Conservation (phyloP, 1,140 invertebrate genomes). For the Neocloeon triangulifer region DNA sequence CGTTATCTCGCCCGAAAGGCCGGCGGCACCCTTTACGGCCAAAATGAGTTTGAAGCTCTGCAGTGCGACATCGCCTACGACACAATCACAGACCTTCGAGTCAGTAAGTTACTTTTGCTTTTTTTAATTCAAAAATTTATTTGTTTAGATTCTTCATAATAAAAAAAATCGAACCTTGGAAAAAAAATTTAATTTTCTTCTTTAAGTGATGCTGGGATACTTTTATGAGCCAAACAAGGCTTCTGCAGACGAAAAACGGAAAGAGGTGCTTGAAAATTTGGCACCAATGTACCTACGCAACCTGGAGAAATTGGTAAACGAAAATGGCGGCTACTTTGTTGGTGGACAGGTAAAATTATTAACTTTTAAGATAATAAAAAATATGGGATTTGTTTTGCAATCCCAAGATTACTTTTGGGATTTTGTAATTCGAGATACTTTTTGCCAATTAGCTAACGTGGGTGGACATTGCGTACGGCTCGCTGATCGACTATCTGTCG, state of each 20-base stretch:
- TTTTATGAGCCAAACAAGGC: conserved; percentile 14
- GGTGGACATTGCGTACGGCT: conserved; percentile 35
- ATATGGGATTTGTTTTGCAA: too few species aligned
- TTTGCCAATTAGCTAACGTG: conserved; percentile 33
- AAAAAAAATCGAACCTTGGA: too few species aligned
- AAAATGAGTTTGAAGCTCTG: conserved; percentile 35
- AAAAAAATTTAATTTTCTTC: too few species aligned
- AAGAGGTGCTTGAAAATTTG: conserved; percentile 7
- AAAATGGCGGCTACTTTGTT: conserved; percentile 21
- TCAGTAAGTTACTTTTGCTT: conserved; percentile 22
- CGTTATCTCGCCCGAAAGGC: conserved; percentile 36
- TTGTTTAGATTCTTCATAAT: too few species aligned
- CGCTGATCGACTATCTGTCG: conserved; percentile 30
- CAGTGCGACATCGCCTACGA: conserved; percentile 34
- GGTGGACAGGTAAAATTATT: conserved; percentile 11
- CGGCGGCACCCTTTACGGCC: conserved; percentile 29
- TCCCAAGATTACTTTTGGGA: not conserved
- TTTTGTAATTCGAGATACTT: too few species aligned
- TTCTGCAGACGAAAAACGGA: conserved; percentile 13
- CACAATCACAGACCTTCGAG: conserved; percentile 27
- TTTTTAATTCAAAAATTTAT: too few species aligned
- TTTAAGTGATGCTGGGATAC: conserved; percentile 15
- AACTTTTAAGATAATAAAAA: too few species aligned
- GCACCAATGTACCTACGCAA: conserved; percentile 15
- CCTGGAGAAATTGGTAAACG: conserved; percentile 19